Percentiles rank a stretch among this genome's conserved stretches.
Evolutionary conservation across 2,888 invertebrate species (phyloP).

Genomic region (Hirtodrosophila trivittata): DNA sequence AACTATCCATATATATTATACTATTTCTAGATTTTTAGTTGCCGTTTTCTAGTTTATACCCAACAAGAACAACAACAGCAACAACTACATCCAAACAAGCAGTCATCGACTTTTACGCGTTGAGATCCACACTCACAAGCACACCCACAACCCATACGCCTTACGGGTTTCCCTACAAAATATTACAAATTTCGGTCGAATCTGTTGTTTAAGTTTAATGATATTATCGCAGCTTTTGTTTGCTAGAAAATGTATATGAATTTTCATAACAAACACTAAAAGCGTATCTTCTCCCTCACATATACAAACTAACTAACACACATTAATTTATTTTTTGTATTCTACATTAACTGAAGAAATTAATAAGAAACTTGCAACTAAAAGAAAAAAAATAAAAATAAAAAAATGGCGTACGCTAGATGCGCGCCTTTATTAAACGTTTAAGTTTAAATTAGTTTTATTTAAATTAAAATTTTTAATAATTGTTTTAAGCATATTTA

Average conservation of each 20-base stretch:
- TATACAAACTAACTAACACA: conserved; percentile 7
- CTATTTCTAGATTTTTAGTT: conserved; percentile 77
- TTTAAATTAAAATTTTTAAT: conserved; percentile 64
- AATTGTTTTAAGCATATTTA: conserved; percentile 62
- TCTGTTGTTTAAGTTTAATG: conserved; percentile 56
- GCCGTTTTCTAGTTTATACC: conserved; percentile 43
- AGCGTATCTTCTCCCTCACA: not conserved
- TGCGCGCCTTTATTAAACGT: conserved; percentile 69
- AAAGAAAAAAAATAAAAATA: conserved; percentile 18
- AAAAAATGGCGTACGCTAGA: conserved; percentile 54
- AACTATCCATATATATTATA: conserved; percentile 59
- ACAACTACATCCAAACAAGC: conserved; percentile 44
- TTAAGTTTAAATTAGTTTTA: conserved; percentile 72
- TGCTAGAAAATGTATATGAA: conserved; percentile 17
- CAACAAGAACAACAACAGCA: conserved; percentile 38
- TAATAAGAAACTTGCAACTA: conserved; percentile 27
- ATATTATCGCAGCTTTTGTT: conserved; percentile 55
- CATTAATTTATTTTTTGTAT: conserved; percentile 38
- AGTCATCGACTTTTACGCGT: conserved; percentile 56
- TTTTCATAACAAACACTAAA: conserved; percentile 28
- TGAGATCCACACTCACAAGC: conserved; percentile 30
- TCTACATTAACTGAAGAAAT: conserved; percentile 32
- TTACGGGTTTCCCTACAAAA: conserved; percentile 34
- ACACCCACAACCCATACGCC: no score
- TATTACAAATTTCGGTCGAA: conserved; percentile 65